These are phyloP conservation scores for Probaryconus sp. DNA, from an alignment of 1,140 invertebrate genomes.

Conservation along the genomic window DNA sequence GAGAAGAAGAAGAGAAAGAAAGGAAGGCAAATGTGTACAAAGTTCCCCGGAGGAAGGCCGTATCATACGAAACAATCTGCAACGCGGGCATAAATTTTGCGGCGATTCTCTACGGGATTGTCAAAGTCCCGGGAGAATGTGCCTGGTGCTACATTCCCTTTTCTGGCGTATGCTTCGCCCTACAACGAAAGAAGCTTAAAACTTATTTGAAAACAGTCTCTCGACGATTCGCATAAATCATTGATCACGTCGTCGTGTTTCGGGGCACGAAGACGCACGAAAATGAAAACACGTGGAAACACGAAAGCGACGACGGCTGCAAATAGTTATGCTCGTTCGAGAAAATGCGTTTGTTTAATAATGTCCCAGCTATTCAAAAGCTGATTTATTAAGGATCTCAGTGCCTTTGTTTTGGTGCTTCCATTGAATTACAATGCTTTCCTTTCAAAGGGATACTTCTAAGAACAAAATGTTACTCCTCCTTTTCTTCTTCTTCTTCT, in stretches of 20 bases:
- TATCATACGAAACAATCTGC: conserved; percentile 64
- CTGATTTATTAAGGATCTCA: too few relatives aligned
- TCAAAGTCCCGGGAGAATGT: conserved; percentile 65
- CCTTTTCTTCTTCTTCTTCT: too few relatives aligned
- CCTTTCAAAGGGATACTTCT: too few relatives aligned
- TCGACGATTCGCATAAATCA: conserved; percentile 71
- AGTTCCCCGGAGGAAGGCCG: conserved; percentile 45
- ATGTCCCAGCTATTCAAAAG: too few relatives aligned
- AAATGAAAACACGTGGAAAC: conserved; percentile 53
- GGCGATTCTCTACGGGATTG: conserved; percentile 70
- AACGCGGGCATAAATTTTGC: conserved; percentile 63
- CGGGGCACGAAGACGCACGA: conserved; percentile 37
- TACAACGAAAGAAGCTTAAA: conserved; percentile 68
- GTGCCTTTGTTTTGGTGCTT: too few relatives aligned
- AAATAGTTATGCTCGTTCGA: not conserved
- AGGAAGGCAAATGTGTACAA: conserved; percentile 49
- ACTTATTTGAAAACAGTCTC: conserved; percentile 67
- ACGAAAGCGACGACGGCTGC: conserved; percentile 2
- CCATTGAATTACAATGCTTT: too few relatives aligned
- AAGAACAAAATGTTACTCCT: too few relatives aligned
- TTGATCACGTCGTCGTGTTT: conserved; percentile 65
- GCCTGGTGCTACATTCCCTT: conserved; percentile 56
- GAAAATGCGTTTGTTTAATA: not conserved
- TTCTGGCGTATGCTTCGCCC: conserved; percentile 68
- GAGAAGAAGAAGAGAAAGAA: conserved; percentile 51